phyloP scores from a whole-genome alignment of 2,888 invertebrate species.

The Caenorhabditis sp. region DNA sequence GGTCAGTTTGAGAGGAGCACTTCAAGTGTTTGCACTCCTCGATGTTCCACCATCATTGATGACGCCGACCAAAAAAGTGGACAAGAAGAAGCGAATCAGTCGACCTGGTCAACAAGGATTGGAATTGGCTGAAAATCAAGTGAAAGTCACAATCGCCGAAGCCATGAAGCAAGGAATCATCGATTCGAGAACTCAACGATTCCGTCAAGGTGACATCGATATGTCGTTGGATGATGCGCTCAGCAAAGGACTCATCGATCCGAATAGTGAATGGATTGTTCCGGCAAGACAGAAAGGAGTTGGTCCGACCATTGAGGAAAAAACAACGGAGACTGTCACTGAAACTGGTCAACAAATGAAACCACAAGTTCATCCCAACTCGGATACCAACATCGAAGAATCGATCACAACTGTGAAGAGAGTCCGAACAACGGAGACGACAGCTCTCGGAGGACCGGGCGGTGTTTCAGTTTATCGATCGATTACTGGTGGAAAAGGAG shows the following conservation, averaged over 20 bases:
- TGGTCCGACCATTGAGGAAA: constrained; percentile 71
- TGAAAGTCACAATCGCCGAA: constrained; percentile 80
- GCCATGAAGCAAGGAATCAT: constrained; percentile 82
- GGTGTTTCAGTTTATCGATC: constrained; percentile 68
- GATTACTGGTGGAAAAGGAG: constrained; percentile 70
- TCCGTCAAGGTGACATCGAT: constrained; percentile 75
- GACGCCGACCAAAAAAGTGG: constrained; percentile 78
- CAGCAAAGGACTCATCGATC: constrained; percentile 69
- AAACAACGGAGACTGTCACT: constrained; percentile 68
- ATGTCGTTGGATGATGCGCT: constrained; percentile 72
- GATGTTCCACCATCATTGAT: constrained; percentile 76
- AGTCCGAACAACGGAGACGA: constrained; percentile 68
- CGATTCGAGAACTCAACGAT: constrained; percentile 74
- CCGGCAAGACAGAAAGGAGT: constrained; percentile 60
- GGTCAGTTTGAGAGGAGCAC: constrained; percentile 86
- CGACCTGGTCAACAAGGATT: constrained; percentile 75
- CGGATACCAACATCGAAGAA: constrained; percentile 69
- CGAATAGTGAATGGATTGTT: constrained; percentile 70
- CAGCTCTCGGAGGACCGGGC: constrained; percentile 66
- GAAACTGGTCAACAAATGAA: constrained; percentile 71
- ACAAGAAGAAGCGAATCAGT: constrained; percentile 84
- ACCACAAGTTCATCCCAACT: constrained; percentile 62
- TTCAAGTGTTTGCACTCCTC: constrained; percentile 83
- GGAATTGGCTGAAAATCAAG: constrained; percentile 70
- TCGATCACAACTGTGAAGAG: constrained; percentile 70